Evolutionary conservation across 2,797 vertebrate genomes (phyloP), one percentile per base, ranked within the genome.

Genomic region (Gambelia wislizenii): DNA sequence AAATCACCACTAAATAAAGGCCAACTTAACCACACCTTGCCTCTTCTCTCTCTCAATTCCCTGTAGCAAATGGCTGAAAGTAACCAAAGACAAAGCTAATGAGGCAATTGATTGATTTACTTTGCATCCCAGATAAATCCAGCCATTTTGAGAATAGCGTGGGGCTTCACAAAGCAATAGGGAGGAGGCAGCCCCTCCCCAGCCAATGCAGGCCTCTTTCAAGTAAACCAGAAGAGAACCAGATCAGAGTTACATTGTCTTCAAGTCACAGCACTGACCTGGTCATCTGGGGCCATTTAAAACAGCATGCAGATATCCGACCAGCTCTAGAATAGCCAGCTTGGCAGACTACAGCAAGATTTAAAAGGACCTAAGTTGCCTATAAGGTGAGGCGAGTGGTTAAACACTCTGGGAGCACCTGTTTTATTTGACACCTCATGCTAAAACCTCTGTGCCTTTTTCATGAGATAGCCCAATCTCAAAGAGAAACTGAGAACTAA

Each of bases 1-100:
- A 93, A 93, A 86, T 89, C 91, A 92, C 84, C 59, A 87, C 89
- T 91, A 90, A 93, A 94, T 84, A 93, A 90, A 91, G 78, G 88
- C 42, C 61, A 36, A 52, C 44, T 88, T 74, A 77, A 47, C n/a
- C 67, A 87, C 56, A 85, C 52, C n/a, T 33, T 30, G 42, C 7
- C 49, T 54, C 8, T 72, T 78, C 77, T 77, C 77, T 89, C 80
- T 89, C 89, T 81, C 76, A 76, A 42, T 5, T 67, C 91, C 74
- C 87, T 75, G 30, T 76, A 83, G 69, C 67, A 76, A 92, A 88
- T 1, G 20, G n/a, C 87, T 95, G 91, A 85, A 92, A 87, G 56
- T 7, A 85, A 93, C 86, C 89, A 94, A 94, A 90, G 77, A 4
- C 44, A 91, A 49, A 90, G 77, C 20, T 0, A 86, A 56, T 77